A percentile compares a stretch with the other conserved stretches of the same genome.
Conservation (phyloP, 2,888 invertebrate genomes). For the Abscondita cerata region DNA sequence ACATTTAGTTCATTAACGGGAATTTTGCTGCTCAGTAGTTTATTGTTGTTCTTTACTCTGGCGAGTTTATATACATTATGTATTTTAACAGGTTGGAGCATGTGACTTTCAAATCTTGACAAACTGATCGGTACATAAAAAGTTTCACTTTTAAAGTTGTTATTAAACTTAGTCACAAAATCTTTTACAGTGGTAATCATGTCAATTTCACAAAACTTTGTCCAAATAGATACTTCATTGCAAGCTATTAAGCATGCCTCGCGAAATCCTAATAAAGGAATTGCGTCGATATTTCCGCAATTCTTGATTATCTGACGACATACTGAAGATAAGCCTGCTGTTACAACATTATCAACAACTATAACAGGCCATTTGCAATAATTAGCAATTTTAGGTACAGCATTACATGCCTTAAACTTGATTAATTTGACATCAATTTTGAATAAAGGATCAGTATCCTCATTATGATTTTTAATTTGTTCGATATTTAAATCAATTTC, state of each 20-base stretch:
- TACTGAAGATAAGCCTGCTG: conserved; percentile 82
- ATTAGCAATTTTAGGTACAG: conserved; percentile 57
- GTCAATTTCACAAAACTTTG: conserved; percentile 90
- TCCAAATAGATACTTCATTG: conserved; percentile 88
- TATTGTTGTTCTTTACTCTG: conserved; percentile 60
- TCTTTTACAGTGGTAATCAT: conserved; percentile 67
- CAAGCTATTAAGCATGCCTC: conserved; percentile 81
- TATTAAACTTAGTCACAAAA: conserved; percentile 48
- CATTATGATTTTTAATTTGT: conserved; percentile 37
- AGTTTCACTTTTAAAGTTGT: conserved; percentile 37
- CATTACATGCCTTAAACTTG: conserved; percentile 48
- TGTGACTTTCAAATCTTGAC: conserved; percentile 81
- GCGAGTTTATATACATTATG: conserved; percentile 85
- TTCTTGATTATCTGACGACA: conserved; percentile 66
- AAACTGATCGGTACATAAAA: conserved; percentile 71
- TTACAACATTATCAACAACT: conserved; percentile 65
- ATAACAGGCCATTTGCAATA: conserved; percentile 71
- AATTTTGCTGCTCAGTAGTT: conserved; percentile 57
- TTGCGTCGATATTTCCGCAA: conserved; percentile 48
- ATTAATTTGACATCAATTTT: conserved; percentile 53
- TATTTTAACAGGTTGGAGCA: conserved; percentile 81
- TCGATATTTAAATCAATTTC: conserved; percentile 60
- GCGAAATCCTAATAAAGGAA: conserved; percentile 77
- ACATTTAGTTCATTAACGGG: conserved; percentile 63
- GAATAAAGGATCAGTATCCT: conserved; percentile 46